phyloP scores from a whole-genome alignment of 2,797 vertebrate species.

The Sebastes aleutianus region DNA sequence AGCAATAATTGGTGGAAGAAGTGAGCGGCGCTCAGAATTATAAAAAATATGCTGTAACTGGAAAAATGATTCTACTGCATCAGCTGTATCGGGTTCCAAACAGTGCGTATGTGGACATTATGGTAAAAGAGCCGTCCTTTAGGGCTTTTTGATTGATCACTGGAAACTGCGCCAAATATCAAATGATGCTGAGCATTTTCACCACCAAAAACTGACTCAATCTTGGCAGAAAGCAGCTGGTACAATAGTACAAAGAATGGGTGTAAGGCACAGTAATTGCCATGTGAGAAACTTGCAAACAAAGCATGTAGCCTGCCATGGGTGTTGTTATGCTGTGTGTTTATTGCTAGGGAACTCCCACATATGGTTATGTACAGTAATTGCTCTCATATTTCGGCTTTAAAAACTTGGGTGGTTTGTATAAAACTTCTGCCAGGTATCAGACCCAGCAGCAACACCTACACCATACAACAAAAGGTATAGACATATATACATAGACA shows the following conservation, averaged over 20 bases:
- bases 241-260: background rate
- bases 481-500: too few species aligned
- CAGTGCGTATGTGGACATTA: background rate
- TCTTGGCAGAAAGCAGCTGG: background rate
- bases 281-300: constrained; percentile 11
- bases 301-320: background rate
- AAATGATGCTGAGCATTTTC: background rate
- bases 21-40: constrained; percentile 29
- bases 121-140: constrained; percentile 2
- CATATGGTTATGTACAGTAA: constrained; percentile 34
- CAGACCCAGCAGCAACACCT: background rate
- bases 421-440: constrained; percentile 8
- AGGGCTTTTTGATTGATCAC: background rate
- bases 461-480: background rate
- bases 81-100: background rate
- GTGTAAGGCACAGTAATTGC: background rate
- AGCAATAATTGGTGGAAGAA: constrained; percentile 43
- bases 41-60: constrained; percentile 18
- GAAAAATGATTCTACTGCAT: constrained; percentile 11
- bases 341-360: constrained; percentile 26
- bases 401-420: constrained; percentile 14
- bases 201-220: background rate
- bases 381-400: constrained; percentile 2
- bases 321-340: constrained; percentile 18
- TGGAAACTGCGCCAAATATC: background rate